A percentile compares a stretch with the other conserved stretches of the same genome.
These are phyloP conservation scores for Nesometra sesokonis DNA, from an alignment of 35 echinoderm and acorn worm genomes.

Conservation along the genomic window DNA sequence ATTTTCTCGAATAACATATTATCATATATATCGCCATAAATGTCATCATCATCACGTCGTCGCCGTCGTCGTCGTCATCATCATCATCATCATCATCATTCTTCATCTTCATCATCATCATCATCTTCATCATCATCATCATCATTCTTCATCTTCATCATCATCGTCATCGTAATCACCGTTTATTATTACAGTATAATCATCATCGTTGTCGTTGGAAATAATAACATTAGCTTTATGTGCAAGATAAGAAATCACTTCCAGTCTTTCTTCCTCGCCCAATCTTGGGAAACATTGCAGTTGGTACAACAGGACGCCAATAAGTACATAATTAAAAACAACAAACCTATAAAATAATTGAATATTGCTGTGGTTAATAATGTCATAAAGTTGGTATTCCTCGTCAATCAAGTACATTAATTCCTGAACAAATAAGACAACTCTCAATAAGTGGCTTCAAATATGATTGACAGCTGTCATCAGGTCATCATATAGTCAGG, in stretches of 20 bases:
- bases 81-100: too few species aligned
- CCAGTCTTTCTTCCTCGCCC: background rate
- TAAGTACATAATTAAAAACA: background rate
- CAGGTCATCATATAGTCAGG: background rate
- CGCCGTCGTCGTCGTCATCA: background rate
- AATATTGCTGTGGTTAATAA: background rate
- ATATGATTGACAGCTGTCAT: background rate
- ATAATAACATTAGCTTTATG: background rate
- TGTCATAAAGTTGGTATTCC: background rate
- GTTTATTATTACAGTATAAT: too few species aligned
- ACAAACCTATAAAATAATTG: background rate
- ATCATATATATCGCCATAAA: too few species aligned
- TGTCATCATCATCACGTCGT: slow-evolving; percentile 11
- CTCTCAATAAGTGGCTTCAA: background rate
- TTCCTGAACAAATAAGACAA: background rate
- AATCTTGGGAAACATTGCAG: background rate
- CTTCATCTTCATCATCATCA: slow-evolving; percentile 1
- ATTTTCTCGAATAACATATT: too few species aligned
- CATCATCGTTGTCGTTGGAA: too few species aligned
- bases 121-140: slow-evolving; percentile 10
- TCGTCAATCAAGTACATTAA: background rate
- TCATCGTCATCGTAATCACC: slow-evolving; percentile 7
- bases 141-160: too few species aligned
- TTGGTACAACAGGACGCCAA: background rate
- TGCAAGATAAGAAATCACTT: background rate